These are phyloP conservation scores for Monarcha castaneiventris DNA, from an alignment of 2,113 vertebrate genomes.

Conservation along the genomic window DNA sequence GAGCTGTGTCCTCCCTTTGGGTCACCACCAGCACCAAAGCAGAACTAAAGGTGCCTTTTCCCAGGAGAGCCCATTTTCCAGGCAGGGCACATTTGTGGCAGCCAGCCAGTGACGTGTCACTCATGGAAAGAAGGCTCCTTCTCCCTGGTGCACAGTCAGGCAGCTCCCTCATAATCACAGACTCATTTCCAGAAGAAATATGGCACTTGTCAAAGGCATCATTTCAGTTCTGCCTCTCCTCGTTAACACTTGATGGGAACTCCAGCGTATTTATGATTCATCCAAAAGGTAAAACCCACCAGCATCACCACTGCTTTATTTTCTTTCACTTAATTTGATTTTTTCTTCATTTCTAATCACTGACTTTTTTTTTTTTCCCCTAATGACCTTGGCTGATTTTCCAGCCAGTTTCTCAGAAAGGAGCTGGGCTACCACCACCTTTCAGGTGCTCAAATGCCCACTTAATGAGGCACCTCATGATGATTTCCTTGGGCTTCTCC, in stretches of 20 bases:
- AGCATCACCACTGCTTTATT: background rate
- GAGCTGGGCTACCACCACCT: background rate
- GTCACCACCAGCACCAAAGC: background rate
- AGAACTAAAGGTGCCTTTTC: background rate
- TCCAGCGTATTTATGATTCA: background rate
- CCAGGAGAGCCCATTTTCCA: background rate
- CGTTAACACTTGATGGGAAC: background rate
- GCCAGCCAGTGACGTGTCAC: background rate
- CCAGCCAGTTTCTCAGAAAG: background rate
- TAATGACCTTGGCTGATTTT: background rate
- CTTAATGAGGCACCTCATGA: background rate
- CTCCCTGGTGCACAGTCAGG: slow-evolving; percentile 3
- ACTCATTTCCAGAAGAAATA: slow-evolving; percentile 29
- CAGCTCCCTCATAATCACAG: slow-evolving; percentile 10
- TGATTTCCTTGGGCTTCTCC: background rate
- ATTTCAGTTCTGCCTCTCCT: slow-evolving; percentile 22
- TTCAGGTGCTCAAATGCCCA: background rate
- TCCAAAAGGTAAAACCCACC: background rate
- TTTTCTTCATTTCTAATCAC: background rate
- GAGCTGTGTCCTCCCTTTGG: background rate
- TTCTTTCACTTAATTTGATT: background rate
- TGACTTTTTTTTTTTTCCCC: too few relatives aligned
- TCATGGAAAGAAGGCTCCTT: background rate
- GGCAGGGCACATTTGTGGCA: background rate
- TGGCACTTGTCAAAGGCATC: slow-evolving; percentile 27